These are phyloP conservation scores for Leptogaster cylindrica DNA, from an alignment of 2,888 invertebrate genomes.

Conservation along the genomic window DNA sequence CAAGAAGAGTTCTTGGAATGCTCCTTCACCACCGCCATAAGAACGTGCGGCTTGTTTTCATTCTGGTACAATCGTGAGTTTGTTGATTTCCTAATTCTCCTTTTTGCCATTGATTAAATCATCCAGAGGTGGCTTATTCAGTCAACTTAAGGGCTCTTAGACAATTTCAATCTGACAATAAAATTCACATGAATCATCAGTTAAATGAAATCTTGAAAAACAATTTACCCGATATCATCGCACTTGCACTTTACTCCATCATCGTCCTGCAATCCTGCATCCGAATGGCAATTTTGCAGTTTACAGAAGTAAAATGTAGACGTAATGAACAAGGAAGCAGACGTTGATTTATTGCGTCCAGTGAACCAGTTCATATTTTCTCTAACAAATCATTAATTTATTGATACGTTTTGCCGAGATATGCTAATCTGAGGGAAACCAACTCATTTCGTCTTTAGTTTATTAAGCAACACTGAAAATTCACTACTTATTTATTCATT, in stretches of 20 bases:
- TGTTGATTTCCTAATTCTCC: background rate
- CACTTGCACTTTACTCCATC: background rate
- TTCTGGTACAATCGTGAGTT: background rate
- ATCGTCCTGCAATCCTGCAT: background rate
- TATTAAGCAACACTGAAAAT: background rate
- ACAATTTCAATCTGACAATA: conserved; percentile 6
- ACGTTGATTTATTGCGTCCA: background rate
- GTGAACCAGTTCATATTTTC: background rate
- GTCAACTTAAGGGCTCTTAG: conserved; percentile 8
- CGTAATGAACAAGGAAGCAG: background rate
- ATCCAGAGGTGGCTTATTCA: conserved; percentile 4
- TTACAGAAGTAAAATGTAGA: background rate
- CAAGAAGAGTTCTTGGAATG: background rate
- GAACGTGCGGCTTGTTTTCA: conserved; percentile 21
- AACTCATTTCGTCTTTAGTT: background rate
- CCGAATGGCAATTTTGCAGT: background rate
- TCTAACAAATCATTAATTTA: background rate
- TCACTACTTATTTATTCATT: background rate
- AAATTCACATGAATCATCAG: conserved; percentile 21
- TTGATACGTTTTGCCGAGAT: background rate
- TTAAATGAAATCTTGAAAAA: background rate
- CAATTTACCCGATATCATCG: conserved; percentile 2
- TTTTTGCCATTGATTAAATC: conserved; percentile 1
- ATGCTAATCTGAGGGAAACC: background rate
- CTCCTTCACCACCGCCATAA: background rate